Evolutionary conservation across 2,113 vertebrate species (phyloP), one percentile per base, ranked within the genome.

Genomic region (Pomatostomus ruficeps): DNA sequence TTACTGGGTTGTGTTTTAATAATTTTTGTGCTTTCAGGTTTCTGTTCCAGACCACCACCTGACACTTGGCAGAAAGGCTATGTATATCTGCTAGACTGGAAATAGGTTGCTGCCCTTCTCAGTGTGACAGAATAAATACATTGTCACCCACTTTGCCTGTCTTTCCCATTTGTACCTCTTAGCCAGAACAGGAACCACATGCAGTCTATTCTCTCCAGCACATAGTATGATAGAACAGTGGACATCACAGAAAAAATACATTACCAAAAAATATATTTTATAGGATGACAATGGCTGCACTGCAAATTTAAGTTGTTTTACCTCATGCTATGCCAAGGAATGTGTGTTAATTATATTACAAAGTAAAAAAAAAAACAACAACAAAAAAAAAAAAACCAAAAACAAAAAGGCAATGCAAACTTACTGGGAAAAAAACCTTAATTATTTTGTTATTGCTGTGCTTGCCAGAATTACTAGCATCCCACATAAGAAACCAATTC

Each of bases 401-500:
- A n/a, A n/a, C n/a, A n/a, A n/a, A 83, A 74, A 88, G 28, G 85
- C 85, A 95, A 85, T 42, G 26, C 85, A 94, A 96, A 75, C 86
- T 90, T 70, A 88, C 59, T 71, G 85, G 85, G 84, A 40, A 79
- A 95, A 93, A 79, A 42, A 11, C 33, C 61, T 83, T 68, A 85
- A 91, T 89, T 95, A 85, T 93, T 96, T 85, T 94, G 85, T 91
- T 96, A 93, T 94, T 96, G 88, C 63, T 83, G 16, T 65, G 67
- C 63, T 93, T 96, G 94, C 95, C 95, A 96, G 65, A 93, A 80
- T 91, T 82, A 83, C 82, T 91, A 77, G 71, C n/a, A 77, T 88
- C 81, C 48, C 89, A 85, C 95, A 96, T 95, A 95, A 95, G 94
- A 96, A 96, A 94, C 28, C 55, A 95, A 96, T 96, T 96, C 88